phyloP scores from a whole-genome alignment of 2,113 vertebrate species.

The Chloropsis hardwickii region DNA sequence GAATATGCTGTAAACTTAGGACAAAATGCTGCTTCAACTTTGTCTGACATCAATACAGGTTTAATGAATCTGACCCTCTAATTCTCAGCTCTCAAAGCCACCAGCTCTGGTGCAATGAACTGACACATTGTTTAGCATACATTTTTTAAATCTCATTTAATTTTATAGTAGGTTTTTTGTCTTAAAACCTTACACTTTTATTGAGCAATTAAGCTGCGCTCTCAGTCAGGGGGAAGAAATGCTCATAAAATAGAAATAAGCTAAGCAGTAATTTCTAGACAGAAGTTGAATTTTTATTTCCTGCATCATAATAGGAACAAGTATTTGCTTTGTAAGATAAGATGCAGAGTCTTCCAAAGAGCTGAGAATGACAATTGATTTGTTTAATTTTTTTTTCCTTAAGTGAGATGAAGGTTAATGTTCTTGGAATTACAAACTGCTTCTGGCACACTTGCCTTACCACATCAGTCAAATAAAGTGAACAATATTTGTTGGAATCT shows the following conservation, averaged over 20 bases:
- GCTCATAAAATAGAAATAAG: conserved; percentile 51
- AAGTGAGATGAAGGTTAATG: neutral
- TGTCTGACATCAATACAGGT: neutral
- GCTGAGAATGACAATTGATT: conserved; percentile 28
- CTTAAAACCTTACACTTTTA: conserved; percentile 63
- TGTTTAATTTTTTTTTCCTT: neutral
- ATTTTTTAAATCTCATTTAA: conserved; percentile 75
- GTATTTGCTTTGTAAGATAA: conserved; percentile 60
- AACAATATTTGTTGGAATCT: neutral
- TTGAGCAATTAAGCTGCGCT: conserved; percentile 69
- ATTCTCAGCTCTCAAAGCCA: conserved; percentile 53
- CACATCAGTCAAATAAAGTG: conserved; percentile 17
- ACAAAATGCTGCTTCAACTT: conserved; percentile 18
- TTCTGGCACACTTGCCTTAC: neutral
- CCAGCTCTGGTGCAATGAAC: conserved; percentile 19
- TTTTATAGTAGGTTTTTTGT: conserved; percentile 68
- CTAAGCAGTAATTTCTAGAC: conserved; percentile 54
- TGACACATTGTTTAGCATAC: conserved; percentile 60
- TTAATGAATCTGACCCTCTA: conserved; percentile 57
- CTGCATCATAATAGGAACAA: conserved; percentile 16
- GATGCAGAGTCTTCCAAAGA: neutral
- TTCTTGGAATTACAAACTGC: neutral
- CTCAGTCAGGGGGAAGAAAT: conserved; percentile 4
- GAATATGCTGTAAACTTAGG: neutral
- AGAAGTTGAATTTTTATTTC: conserved; percentile 55